phyloP scores from a whole-genome alignment of 2,888 invertebrate genomes.

The Torymus auratus region DNA sequence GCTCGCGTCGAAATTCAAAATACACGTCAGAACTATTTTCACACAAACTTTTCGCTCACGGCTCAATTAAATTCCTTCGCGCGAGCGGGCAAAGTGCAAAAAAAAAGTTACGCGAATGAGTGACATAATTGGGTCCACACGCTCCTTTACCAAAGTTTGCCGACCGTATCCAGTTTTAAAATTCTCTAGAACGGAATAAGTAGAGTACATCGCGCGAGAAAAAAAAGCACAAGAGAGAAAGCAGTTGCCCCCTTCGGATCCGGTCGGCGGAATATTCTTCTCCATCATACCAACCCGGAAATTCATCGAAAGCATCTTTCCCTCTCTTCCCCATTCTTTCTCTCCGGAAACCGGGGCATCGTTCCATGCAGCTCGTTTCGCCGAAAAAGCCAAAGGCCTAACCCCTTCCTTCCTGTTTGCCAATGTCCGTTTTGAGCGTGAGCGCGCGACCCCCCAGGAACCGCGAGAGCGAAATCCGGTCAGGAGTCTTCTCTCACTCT shows the following conservation, averaged over 20 bases:
- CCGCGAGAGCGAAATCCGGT: slow-evolving; percentile 59
- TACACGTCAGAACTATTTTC: too few species aligned
- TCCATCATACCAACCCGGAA: slow-evolving; percentile 30
- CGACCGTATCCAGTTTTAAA: slow-evolving; percentile 37
- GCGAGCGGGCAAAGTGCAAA: too few species aligned
- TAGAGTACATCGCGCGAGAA: not conserved
- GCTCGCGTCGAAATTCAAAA: too few species aligned
- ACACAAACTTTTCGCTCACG: too few species aligned
- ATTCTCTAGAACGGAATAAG: not conserved
- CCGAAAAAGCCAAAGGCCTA: slow-evolving; percentile 34
- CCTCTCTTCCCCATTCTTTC: not conserved
- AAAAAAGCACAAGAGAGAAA: not conserved
- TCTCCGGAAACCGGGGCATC: slow-evolving; percentile 1
- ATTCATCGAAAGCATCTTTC: slow-evolving; percentile 21
- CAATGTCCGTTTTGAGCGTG: not conserved
- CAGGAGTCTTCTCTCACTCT: slow-evolving; percentile 37
- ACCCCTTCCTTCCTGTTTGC: slow-evolving; percentile 64
- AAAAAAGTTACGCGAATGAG: too few species aligned
- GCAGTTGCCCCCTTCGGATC: not conserved
- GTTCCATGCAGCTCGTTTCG: not conserved
- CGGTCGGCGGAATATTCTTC: slow-evolving; percentile 19
- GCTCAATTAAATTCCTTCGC: too few species aligned
- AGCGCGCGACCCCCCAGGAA: slow-evolving; percentile 66
- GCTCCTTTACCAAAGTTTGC: too few species aligned
- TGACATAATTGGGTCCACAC: too few species aligned